Base-by-base conservation (phyloP, 2,888 invertebrate genomes). In the Cryptosula pallasiana region DNA sequence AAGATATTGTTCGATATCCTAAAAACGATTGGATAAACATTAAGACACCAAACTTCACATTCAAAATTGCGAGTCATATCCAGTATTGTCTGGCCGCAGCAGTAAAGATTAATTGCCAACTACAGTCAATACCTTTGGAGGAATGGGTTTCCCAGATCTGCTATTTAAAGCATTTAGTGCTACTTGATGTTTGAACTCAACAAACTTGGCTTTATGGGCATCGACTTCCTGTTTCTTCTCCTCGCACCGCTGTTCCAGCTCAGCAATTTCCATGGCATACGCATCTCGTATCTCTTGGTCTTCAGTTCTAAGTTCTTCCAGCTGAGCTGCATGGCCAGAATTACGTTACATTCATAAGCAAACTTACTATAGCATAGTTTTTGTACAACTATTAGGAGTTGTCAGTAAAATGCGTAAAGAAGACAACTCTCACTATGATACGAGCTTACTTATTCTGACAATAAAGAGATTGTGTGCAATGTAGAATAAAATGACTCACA, bases 1-100 rank as follows among this genome's bases (percentile, higher is more conserved):
- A 70, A 83, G 74, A 73, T 79, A 81, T 58, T 78, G 78, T 69
- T 83, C 83, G 69, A 83, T 79, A 73, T 83, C 83, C 83, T 83
- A 75, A 71, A 29, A 32, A 72, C 9, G 29, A n/a, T n/a, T n/a
- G n/a, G n/a, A n/a, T n/a, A n/a, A n/a, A n/a, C n/a, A n/a, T n/a
- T n/a, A n/a, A n/a, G n/a, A n/a, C n/a, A n/a, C n/a, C n/a, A n/a
- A n/a, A n/a, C n/a, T n/a, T n/a, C n/a, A n/a, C n/a, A n/a, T n/a
- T n/a, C n/a, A n/a, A n/a, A n/a, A n/a, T n/a, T n/a, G n/a, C n/a
- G n/a, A n/a, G n/a, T n/a, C n/a, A n/a, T n/a, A n/a, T n/a, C n/a
- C n/a, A n/a, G n/a, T n/a, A n/a, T n/a, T n/a, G n/a, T n/a, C n/a
- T n/a, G n/a, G n/a, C n/a, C n/a, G n/a, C n/a, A n/a, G n/a, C n/a